Evolutionary conservation across 2,113 vertebrate genomes (phyloP), one percentile per base, ranked within the genome.

Genomic region (Cairina moschata): DNA sequence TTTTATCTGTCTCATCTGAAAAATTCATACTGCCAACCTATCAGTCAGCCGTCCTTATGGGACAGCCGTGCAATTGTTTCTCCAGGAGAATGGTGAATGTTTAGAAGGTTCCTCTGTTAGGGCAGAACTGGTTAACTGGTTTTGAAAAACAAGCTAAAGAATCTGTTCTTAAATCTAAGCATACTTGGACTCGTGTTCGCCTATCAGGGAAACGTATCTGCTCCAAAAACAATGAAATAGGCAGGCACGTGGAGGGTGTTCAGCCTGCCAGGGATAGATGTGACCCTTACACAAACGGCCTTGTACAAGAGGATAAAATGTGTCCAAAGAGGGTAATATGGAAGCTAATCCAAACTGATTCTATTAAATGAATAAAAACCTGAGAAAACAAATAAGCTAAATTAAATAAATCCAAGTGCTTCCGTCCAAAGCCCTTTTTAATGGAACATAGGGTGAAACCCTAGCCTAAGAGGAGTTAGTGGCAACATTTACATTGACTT

Each of bases 11-110:
- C 94, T 86, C 90, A 44, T 91, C 83, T 36, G 26, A 66, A 83
- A 29, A 1, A 0, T 1, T 80, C 10, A 14, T 28, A 2, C n/a
- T 86, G 88, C 76, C 91, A 90, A 32, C 58, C 86, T 36, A 73
- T 83, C 92, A 77, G 10, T 46, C 90, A 80, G 20, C 22, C 75
- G 21, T 42, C 87, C 84, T 93, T 46, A 14, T 1, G 71, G 87
- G 87, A 72, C 0, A 0, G 17, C 8, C 7, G 8, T 23, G 40
- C 71, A 60, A 82, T 62, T 31, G 62, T 17, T 52, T 31, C 81
- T 74, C 62, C 69, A 54, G 32, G 87, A 79, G 62, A 86, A 79
- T 9, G 54, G 60, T 55, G 91, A 86, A 72, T 79, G 58, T 66
- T 91, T 73, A 72, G 80, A 78, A 88, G 73, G n/a, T 36, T 63